Conservation (phyloP, 2,113 vertebrate species). For the Sinocyclocheilus rhinocerous region DNA sequence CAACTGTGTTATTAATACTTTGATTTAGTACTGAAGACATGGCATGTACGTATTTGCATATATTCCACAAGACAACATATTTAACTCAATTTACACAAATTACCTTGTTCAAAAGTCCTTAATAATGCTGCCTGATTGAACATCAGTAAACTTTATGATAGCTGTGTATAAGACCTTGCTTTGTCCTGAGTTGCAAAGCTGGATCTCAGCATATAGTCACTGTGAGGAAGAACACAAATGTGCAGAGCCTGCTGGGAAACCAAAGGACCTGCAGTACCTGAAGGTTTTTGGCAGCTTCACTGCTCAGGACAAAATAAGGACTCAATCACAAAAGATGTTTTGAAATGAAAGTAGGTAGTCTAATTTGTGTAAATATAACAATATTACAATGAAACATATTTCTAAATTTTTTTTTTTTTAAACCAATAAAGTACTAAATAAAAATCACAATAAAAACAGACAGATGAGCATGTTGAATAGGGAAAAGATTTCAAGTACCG, state of each 20-base stretch:
- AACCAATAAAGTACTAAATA: not conserved
- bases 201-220: not conserved
- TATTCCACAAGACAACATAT: not conserved
- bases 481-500: slow-evolving; percentile 72
- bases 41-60: not conserved
- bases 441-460: not conserved
- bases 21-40: not conserved
- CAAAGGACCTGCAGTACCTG: not conserved
- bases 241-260: not conserved
- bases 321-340: not conserved
- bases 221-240: not conserved
- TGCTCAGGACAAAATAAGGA: not conserved
- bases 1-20: not conserved
- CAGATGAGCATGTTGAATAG: not conserved
- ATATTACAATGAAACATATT: not conserved
- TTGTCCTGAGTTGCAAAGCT: not conserved
- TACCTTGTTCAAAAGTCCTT: not conserved
- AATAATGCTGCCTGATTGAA: not conserved
- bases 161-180: not conserved
- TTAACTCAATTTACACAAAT: not conserved
- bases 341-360: no score
- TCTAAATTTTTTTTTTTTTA: not conserved
- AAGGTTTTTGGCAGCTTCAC: not conserved
- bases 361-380: not conserved
- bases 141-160: not conserved